Conservation (phyloP, 2,113 vertebrate genomes). For the Morone saxatilis region DNA sequence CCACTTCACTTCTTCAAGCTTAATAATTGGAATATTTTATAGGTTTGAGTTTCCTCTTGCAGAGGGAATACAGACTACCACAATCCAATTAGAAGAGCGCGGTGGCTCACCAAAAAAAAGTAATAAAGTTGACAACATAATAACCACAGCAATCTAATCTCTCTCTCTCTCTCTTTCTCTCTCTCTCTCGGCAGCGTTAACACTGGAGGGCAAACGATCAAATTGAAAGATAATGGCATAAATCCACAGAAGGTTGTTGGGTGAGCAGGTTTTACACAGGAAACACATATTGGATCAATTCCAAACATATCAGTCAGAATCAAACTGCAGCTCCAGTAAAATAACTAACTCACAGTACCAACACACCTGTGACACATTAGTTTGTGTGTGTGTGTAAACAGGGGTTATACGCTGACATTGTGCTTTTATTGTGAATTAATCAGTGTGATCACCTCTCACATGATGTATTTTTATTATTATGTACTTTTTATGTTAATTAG, state of each 20-base stretch:
- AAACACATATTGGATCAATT: slow-evolving; percentile 38
- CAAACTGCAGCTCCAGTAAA: neutral
- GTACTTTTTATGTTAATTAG: neutral
- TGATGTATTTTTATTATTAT: neutral
- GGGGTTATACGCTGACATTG: too few species aligned
- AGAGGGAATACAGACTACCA: slow-evolving; percentile 48
- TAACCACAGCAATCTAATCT: slow-evolving; percentile 72
- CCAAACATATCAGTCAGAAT: slow-evolving; percentile 13
- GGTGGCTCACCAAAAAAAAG: slow-evolving; percentile 60
- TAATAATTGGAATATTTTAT: slow-evolving; percentile 69
- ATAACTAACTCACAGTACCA: too few species aligned
- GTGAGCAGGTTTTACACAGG: slow-evolving; percentile 29
- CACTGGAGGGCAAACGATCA: slow-evolving; percentile 47
- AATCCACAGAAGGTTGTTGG: slow-evolving; percentile 32
- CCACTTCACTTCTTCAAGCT: slow-evolving; percentile 43
- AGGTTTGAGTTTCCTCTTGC: slow-evolving; percentile 37
- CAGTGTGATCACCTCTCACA: neutral
- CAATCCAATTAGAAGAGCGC: slow-evolving; percentile 67
- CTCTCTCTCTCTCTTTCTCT: neutral
- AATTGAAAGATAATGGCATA: slow-evolving; percentile 40
- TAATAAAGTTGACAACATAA: slow-evolving; percentile 75
- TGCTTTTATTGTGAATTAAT: too few species aligned
- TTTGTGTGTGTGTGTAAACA: neutral
- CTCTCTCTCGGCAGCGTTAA: slow-evolving; percentile 12
- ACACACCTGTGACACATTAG: neutral